phyloP scores from a whole-genome alignment of 1,140 invertebrate species.

The Stegodyphus dumicola region DNA sequence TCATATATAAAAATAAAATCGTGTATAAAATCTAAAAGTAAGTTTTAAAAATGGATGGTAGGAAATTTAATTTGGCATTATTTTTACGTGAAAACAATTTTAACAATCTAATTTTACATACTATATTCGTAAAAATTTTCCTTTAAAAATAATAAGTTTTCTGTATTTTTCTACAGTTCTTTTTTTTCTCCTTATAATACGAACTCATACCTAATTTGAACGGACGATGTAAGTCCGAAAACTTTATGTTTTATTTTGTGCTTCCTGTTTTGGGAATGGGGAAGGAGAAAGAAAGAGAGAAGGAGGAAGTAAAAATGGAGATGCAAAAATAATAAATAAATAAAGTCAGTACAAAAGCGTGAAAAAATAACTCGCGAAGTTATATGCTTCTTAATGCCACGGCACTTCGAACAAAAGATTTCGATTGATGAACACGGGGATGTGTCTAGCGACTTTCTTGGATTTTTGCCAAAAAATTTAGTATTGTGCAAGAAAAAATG shows the following conservation, averaged over 20 bases:
- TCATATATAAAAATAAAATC: too few relatives aligned
- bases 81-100: too few relatives aligned
- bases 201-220: conserved; percentile 54
- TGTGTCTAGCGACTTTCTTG: background rate
- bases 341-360: conserved; percentile 23
- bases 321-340: background rate
- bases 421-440: conserved; percentile 35
- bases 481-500: background rate
- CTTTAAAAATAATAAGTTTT: background rate
- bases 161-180: background rate
- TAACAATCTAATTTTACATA: too few relatives aligned
- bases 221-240: conserved; percentile 42
- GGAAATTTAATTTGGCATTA: too few relatives aligned
- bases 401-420: conserved; percentile 39
- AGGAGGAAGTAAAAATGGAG: conserved; percentile 19
- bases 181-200: conserved; percentile 10
- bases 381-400: conserved; percentile 48
- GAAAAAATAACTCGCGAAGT: conserved; percentile 55
- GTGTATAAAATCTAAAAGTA: too few relatives aligned
- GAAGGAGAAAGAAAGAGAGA: conserved; percentile 32
- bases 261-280: conserved; percentile 28
- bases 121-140: too few relatives aligned
- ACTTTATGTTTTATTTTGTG: conserved; percentile 26
- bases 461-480: conserved; percentile 39
- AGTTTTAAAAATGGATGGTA: too few relatives aligned